A percentile compares a stretch with the other conserved stretches of the same genome.
Evolutionary conservation across 2,113 vertebrate species (phyloP).

Genomic region (Epinephelus lanceolatus): DNA sequence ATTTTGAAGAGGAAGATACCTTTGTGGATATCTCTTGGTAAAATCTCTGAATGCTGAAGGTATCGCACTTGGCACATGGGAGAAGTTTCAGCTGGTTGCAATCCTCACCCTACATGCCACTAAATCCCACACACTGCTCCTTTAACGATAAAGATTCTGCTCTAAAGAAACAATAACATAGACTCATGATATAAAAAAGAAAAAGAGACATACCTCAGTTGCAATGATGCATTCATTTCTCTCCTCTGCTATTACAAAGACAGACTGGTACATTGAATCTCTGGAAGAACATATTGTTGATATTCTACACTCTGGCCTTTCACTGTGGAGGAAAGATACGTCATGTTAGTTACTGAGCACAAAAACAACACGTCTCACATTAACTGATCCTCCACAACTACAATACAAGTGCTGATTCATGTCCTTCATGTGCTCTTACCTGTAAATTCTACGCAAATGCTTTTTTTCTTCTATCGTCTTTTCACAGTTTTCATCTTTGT

Average conservation of each 20-base stretch:
- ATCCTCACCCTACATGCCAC: too few relatives aligned
- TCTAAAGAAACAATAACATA: not conserved
- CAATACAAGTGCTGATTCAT: not conserved
- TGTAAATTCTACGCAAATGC: conserved; percentile 90
- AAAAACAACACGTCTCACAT: not conserved
- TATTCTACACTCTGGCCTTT: conserved; percentile 97
- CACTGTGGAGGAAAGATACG: conserved; percentile 82
- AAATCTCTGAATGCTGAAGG: too few relatives aligned
- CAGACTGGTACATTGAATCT: conserved; percentile 96
- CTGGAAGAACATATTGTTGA: conserved; percentile 96
- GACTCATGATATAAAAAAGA: not conserved
- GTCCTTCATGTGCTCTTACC: conserved; percentile 81
- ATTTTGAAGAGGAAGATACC: too few relatives aligned
- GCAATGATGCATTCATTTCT: conserved; percentile 98
- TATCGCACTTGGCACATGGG: too few relatives aligned
- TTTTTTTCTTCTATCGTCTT: conserved; percentile 93
- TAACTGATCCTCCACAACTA: not conserved
- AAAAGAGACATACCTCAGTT: conserved; percentile 90
- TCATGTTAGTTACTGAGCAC: conserved; percentile 13
- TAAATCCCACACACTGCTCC: too few relatives aligned
- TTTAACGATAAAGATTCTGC: not conserved
- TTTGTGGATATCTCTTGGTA: too few relatives aligned
- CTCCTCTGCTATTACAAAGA: conserved; percentile 96
- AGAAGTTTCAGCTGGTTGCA: too few relatives aligned
- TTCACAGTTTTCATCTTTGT: conserved; percentile 94